Conservation (phyloP, 2,113 vertebrate genomes). For the Stictonetta naevosa region DNA sequence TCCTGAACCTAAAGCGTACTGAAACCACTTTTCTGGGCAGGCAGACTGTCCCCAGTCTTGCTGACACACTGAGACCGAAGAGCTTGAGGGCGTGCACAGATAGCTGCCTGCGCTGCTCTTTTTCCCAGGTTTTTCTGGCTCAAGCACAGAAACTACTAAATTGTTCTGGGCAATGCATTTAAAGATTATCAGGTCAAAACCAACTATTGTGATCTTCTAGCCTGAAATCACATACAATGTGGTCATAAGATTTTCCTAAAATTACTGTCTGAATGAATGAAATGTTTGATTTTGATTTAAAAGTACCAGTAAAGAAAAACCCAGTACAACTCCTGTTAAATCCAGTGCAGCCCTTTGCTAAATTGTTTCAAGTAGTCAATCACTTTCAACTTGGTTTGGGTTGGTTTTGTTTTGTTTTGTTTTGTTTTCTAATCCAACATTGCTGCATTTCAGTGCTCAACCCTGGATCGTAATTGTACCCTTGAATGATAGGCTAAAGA, state of each 20-base stretch:
- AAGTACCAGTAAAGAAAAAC: constrained; percentile 2
- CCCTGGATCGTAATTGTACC: not conserved
- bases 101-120: not conserved
- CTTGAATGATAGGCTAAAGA: not conserved
- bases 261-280: not conserved
- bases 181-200: not conserved
- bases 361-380: constrained; percentile 4
- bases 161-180: not conserved
- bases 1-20: not conserved
- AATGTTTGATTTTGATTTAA: not conserved
- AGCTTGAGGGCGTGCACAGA: not conserved
- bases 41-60: not conserved
- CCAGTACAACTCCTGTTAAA: not conserved
- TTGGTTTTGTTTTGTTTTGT: not conserved
- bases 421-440: not conserved
- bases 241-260: not conserved
- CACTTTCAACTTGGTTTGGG: not conserved
- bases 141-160: not conserved
- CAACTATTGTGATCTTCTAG: not conserved
- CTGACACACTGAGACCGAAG: fast-evolving
- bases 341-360: not conserved
- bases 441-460: not conserved
- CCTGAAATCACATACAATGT: not conserved
- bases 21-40: not conserved
- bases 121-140: not conserved